Evolutionary conservation across 1,140 invertebrate species (phyloP), one percentile per base, ranked within the genome.

Genomic region (Drosophila pseudoobscura): DNA sequence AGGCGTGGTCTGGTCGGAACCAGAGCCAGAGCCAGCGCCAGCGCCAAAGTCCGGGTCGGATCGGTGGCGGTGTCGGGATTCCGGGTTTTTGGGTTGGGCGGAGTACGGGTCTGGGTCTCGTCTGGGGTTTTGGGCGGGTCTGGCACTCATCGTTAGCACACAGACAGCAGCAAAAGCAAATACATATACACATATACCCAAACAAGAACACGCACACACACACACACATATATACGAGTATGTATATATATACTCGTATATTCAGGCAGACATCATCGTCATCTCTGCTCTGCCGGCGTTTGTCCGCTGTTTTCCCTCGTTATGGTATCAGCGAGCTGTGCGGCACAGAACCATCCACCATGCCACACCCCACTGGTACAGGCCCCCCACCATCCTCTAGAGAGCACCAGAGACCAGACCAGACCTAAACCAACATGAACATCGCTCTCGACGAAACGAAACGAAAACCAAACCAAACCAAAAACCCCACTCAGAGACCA

Each of bases 201-300:
- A 41, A 51, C 9, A 59, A 43, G 66, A 35, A 55, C 29, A 26
- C 24, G 4, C 24, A 50, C 35, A 53, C 26, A 35, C 20, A 47
- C 22, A 39, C 46, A 59, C 29, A 56, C 31, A 69, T 17, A 52
- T 20, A 29, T 11, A 43, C n/a, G n/a, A n/a, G n/a, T 24, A 26
- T 35, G 11, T 39, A 31, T 51, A 46, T 52, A 61, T 59, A 64
- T 49, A 52, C 61, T 58, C 46, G 72, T 46, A 55, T 39, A 74
- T 45, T 56, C 54, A 66, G 50, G 55, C 71, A 75, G 73, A 75
- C 72, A 75, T 54, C 61, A 75, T 66, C 61, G 72, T 75, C 60
- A 63, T 70, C 46, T 53, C 35, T 39, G 1, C 11, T 39, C 11
- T 13, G 35, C 11, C 35, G 11, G 35, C 11, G 11, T 13, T 39